Evolutionary conservation across 2,888 invertebrate genomes (phyloP), one percentile per base, ranked within the genome.

Genomic region (Xanthorhoe spadicearia): DNA sequence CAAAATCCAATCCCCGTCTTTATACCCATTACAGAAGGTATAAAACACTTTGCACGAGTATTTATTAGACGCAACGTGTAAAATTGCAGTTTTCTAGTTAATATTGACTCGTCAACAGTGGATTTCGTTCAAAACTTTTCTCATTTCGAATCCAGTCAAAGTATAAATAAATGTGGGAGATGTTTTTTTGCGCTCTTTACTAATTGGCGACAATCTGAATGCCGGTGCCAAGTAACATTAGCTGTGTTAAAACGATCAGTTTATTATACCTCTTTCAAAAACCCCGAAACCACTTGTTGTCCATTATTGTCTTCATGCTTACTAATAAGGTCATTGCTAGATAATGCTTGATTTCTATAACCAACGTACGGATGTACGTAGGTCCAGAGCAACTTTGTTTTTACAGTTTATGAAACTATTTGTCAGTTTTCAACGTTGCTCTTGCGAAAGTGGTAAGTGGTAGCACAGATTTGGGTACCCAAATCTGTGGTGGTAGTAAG

Each of bases 41-140:
- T 17, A 51, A 13, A 65, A 28, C 62, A 23, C 53, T 15, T n/a
- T 65, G 55, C 17, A 60, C 9, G 15, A 2, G 17, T n/a, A 55
- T 55, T 53, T 48, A 68, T 28, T 61, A 57, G 43, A 48, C 17
- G 67, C 49, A 65, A 28, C 32, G 17, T 18, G 71, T 77, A 85
- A 82, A 62, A 74, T 80, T 73, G 86, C 72, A 72, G 76, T 80
- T 85, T 85, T 85, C 87, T 88, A 88, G 88, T 89, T 89, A 88
- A 90, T 90, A 91, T 92, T 91, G 92, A 91, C 92, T 90, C 90
- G 88, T 87, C 87, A 88, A 87, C 88, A 86, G 78, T 81, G 83
- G 81, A 84, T 87, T 90, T 88, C 85, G 87, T 87, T 87, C 81
- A 75, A 83, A 92, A 92, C 92, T 92, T 92, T 92, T 91, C 92